Percentiles rank a stretch among this genome's conserved stretches.
Evolutionary conservation across 2,797 vertebrate genomes (phyloP).

Genomic region (Falco cherrug): DNA sequence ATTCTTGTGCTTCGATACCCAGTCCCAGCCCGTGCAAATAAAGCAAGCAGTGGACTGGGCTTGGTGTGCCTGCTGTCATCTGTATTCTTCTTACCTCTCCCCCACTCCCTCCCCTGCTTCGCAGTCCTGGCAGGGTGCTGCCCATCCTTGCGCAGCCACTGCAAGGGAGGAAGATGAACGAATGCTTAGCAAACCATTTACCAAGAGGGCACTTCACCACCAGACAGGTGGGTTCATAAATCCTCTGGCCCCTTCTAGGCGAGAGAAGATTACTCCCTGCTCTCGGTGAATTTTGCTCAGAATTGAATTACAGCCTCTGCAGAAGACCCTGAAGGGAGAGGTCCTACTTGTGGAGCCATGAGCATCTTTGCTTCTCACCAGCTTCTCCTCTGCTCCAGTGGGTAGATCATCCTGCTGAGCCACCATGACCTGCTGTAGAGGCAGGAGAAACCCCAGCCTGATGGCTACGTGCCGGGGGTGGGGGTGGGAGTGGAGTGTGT

Average conservation of each 20-base stretch:
- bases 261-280: background rate
- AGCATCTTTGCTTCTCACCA: rapidly evolving
- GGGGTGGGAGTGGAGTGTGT: too few species aligned
- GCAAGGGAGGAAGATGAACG: background rate
- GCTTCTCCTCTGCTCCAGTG: background rate
- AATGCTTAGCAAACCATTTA: background rate
- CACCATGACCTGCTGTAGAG: background rate
- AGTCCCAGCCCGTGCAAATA: background rate
- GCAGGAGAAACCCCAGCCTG: background rate
- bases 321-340: background rate
- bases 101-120: background rate
- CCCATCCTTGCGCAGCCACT: background rate
- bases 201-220: background rate
- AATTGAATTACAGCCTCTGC: background rate
- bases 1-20: background rate
- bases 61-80: background rate
- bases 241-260: background rate
- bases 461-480: background rate
- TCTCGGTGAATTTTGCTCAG: background rate
- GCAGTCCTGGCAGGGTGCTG: rapidly evolving
- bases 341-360: background rate
- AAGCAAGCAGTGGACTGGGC: background rate
- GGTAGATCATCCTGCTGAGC: background rate
- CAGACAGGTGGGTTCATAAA: conserved; percentile 1
- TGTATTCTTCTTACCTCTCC: rapidly evolving